Conservation (phyloP, 2,113 vertebrate species). For the Porphyrio hochstetteri region DNA sequence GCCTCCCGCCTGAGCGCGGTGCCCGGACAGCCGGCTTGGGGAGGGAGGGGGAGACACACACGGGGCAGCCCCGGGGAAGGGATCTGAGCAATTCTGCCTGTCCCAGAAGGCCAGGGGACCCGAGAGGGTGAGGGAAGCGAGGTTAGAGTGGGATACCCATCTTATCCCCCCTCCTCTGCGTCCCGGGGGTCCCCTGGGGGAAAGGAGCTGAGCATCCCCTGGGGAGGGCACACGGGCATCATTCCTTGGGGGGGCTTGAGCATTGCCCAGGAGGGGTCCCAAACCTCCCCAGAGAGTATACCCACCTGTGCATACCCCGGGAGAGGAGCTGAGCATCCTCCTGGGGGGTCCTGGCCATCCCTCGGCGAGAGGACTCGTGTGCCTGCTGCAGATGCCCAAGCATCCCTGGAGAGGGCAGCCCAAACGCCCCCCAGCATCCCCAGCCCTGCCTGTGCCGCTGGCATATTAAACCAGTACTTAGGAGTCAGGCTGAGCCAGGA, state of each 20-base stretch:
- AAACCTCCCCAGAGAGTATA: background rate
- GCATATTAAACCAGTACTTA: fast-evolving
- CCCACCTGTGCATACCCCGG: fast-evolving
- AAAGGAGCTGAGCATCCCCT: background rate
- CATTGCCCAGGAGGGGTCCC: no score
- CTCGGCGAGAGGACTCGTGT: fast-evolving
- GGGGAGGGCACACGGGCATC: background rate
- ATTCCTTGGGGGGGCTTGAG: background rate
- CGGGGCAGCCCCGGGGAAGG: fast-evolving
- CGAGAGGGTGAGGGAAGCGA: background rate
- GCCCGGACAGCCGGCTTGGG: background rate
- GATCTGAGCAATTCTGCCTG: background rate
- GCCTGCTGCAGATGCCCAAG: fast-evolving
- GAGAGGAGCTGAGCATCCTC: background rate
- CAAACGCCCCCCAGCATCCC: background rate
- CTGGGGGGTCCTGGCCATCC: no score
- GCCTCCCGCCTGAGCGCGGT: conserved; percentile 12
- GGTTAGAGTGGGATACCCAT: no score
- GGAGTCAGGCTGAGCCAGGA: background rate
- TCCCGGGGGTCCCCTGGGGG: background rate
- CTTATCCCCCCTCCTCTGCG: no score
- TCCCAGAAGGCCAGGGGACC: background rate
- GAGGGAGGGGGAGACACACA: background rate
- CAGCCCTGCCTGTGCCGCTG: background rate
- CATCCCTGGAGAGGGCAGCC: background rate